Evolutionary conservation across 2,113 vertebrate genomes (phyloP), one percentile per base, ranked within the genome.

Genomic region (Atlantisia rogersi): DNA sequence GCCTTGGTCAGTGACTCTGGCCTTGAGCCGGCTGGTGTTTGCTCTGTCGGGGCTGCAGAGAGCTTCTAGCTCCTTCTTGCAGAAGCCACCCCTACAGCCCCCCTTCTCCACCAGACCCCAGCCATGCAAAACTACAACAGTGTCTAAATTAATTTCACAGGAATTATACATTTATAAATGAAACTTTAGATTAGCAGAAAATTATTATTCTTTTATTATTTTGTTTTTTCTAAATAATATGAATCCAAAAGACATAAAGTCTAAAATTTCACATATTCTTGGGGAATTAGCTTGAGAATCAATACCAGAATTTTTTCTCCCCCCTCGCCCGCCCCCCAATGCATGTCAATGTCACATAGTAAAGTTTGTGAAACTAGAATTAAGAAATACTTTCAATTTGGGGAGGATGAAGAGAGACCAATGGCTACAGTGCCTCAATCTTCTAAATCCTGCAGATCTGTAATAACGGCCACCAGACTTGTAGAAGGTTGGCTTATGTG

Each of bases 341-440:
- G 13, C 9, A 8, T 50, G 20, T 69, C 24, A 60, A 16, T 10
- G 17, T 44, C 42, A 44, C 42, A 44, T 44, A 16, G 16, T 44
- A 15, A 44, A 74, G 24, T 52, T 74, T 48, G 25, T 10, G 32
- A 63, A 39, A 20, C 6, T 69, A 60, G 21, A 53, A 63, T 40
- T 78, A 37, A 69, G n/a, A 74, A 79, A 55, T 42, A 46, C 25
- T 83, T 63, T 37, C 5, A 31, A 5, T 73, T 13, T 44, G 11
- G 22, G 12, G 5, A 53, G 19, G 26, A 52, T 77, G 26, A 50
- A 26, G 13, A 35, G 18, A 64, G n/a, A 64, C 3, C 17, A 48
- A 70, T 42, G 5, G 15, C 20, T 44, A 3, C 6, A 63, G 55
- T 14, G 3, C 20, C 42, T 29, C 0, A 0, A 1, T 46, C 13